These are phyloP conservation scores for Tragelaphus imberbis DNA, from an alignment of 2,113 vertebrate species.

Conservation along the genomic window DNA sequence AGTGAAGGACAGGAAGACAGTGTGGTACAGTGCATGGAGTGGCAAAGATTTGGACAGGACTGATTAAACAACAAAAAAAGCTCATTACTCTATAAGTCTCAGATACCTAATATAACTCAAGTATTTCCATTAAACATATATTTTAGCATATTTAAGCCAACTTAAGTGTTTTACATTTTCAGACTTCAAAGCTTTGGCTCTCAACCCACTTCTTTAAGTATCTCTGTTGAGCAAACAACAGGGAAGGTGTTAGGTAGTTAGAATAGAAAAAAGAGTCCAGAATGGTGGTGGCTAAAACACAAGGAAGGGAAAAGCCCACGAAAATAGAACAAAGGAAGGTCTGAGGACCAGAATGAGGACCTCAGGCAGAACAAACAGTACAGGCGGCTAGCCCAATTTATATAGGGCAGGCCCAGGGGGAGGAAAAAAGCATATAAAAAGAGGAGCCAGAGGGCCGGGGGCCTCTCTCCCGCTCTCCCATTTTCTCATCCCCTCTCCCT, in stretches of 20 bases:
- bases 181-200: background rate
- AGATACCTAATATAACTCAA: background rate
- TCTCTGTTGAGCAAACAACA: background rate
- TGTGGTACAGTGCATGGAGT: background rate
- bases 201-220: background rate
- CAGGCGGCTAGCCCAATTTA: background rate
- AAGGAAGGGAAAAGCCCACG: background rate
- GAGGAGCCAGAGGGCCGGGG: background rate
- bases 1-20: background rate
- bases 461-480: background rate
- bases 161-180: background rate
- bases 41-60: background rate
- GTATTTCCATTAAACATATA: background rate
- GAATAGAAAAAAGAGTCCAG: background rate
- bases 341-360: background rate
- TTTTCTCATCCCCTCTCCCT: fast-evolving
- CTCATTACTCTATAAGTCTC: background rate
- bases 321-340: background rate
- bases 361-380: background rate
- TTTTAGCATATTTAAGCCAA: background rate
- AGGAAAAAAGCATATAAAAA: background rate
- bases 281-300: background rate
- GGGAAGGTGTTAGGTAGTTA: background rate
- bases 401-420: background rate
- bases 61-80: background rate